Evolutionary conservation across 1,140 invertebrate genomes (phyloP).

Genomic region (Neodiprion lecontei): DNA sequence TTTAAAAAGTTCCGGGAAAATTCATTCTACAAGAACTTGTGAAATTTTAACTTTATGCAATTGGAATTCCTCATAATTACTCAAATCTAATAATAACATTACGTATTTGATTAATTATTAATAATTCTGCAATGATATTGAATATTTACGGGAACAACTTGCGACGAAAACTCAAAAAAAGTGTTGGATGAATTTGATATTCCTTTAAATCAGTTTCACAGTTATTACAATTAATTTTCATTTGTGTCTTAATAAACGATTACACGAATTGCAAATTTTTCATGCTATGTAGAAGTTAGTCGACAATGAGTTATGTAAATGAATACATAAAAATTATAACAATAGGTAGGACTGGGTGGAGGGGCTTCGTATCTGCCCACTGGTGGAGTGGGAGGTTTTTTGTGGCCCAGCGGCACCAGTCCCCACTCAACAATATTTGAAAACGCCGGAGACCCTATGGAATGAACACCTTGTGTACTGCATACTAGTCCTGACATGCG

Average conservation of each 20-base stretch:
- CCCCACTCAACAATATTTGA: slow-evolving; percentile 56
- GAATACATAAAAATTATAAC: not conserved
- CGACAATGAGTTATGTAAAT: no score
- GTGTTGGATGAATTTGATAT: not conserved
- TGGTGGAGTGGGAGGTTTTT: slow-evolving; percentile 52
- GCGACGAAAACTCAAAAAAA: no score
- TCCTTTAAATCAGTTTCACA: not conserved
- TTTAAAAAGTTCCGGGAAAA: no score
- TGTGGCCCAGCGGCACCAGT: slow-evolving; percentile 50
- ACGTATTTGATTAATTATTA: no score
- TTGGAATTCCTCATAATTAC: no score
- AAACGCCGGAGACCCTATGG: slow-evolving; percentile 54
- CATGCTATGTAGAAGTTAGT: not conserved
- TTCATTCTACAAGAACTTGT: no score
- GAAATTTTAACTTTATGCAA: no score
- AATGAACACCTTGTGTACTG: slow-evolving; percentile 34
- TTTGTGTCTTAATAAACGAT: not conserved
- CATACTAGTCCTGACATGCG: not conserved
- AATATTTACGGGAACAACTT: no score
- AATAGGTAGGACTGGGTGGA: slow-evolving; percentile 49
- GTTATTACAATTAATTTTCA: not conserved
- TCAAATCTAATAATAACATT: no score
- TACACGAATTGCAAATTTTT: not conserved
- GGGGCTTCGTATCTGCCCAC: slow-evolving; percentile 55
- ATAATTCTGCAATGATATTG: no score